Conservation (phyloP, 2,113 vertebrate genomes). For the Psophia crepitans region DNA sequence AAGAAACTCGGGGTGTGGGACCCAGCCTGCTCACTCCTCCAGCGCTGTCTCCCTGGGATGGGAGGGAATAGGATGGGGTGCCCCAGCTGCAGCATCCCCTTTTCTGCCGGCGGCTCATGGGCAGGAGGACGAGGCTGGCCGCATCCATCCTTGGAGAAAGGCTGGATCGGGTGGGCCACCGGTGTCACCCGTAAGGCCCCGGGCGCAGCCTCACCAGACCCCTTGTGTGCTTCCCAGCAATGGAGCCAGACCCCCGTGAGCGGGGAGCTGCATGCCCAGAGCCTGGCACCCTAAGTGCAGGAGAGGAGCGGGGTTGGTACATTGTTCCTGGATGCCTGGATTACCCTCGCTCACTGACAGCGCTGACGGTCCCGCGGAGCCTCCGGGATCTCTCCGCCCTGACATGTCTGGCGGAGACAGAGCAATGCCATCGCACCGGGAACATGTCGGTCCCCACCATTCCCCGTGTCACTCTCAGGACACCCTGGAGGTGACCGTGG, state of each 20-base stretch:
- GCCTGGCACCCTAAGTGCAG: background rate
- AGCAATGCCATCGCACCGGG: background rate
- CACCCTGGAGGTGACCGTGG: accelerated
- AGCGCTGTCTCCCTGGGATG: accelerated
- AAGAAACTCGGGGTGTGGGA: accelerated
- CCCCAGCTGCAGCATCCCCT: background rate
- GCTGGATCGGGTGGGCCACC: accelerated
- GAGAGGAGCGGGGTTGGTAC: background rate
- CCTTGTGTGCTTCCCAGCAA: background rate
- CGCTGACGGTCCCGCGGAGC: background rate
- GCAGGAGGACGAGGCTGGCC: background rate
- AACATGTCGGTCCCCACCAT: background rate
- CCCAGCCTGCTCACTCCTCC: background rate
- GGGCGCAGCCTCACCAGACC: background rate
- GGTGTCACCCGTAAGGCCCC: background rate
- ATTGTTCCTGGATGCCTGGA: background rate
- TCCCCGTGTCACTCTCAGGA: background rate
- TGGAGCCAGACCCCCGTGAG: background rate
- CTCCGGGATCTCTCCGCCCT: background rate
- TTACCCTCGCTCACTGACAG: accelerated
- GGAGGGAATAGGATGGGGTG: background rate
- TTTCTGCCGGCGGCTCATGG: background rate
- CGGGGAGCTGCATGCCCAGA: accelerated
- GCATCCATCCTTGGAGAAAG: background rate
- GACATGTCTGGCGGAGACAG: background rate